Evolutionary conservation across 1,140 invertebrate species (phyloP).

Genomic region (Drosophila bocqueti): DNA sequence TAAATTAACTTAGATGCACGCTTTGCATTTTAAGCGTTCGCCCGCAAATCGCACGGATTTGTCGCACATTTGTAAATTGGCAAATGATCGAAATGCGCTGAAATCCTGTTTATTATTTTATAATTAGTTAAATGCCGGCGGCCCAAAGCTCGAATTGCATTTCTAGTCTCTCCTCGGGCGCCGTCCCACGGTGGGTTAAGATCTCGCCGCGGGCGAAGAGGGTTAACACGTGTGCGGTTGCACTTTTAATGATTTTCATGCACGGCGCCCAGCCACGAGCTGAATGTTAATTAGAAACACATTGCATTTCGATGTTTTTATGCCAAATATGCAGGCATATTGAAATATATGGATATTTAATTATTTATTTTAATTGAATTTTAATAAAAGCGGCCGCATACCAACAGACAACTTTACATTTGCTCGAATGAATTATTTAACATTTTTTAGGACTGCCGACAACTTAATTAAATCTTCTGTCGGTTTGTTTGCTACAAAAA

Average conservation of each 20-base stretch:
- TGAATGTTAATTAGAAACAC: slow-evolving; percentile 77
- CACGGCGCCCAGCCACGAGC: slow-evolving; percentile 18
- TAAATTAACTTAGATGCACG: slow-evolving; percentile 72
- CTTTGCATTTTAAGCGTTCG: slow-evolving; percentile 66
- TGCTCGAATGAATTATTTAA: slow-evolving; percentile 21
- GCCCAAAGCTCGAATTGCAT: slow-evolving; percentile 62
- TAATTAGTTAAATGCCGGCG: slow-evolving; percentile 70
- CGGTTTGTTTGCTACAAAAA: background rate
- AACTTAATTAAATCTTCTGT: slow-evolving; percentile 26
- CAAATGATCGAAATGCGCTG: slow-evolving; percentile 68
- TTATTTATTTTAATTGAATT: slow-evolving; percentile 77
- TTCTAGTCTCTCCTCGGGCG: slow-evolving; percentile 27
- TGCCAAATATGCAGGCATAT: slow-evolving; percentile 18
- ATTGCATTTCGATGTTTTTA: slow-evolving; percentile 12
- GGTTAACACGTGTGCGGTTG: slow-evolving; percentile 44
- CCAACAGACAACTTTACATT: slow-evolving; percentile 20
- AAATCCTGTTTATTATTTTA: slow-evolving; percentile 81
- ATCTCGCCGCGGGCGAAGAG: background rate
- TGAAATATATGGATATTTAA: slow-evolving; percentile 55
- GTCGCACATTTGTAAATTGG: slow-evolving; percentile 74
- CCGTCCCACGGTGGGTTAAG: slow-evolving; percentile 3
- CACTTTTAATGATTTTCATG: slow-evolving; percentile 56
- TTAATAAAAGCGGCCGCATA: slow-evolving; percentile 27
- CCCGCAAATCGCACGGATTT: slow-evolving; percentile 69
- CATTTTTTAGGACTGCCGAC: slow-evolving; percentile 1